phyloP scores from a whole-genome alignment of 2,113 vertebrate species.

The Calyptommatus sinebrachiatus region DNA sequence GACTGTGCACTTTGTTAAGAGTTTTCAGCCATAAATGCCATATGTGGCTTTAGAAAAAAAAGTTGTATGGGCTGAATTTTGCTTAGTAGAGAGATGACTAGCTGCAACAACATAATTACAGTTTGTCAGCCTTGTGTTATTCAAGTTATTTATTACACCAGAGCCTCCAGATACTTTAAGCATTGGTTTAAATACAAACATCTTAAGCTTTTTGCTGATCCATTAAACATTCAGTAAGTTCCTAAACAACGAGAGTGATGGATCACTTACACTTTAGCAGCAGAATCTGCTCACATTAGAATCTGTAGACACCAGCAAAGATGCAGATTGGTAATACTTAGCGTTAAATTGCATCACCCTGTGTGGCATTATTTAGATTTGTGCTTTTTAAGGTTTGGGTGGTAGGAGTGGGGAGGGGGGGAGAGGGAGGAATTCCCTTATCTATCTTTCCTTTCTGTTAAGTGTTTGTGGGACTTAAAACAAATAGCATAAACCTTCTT shows the following conservation, averaged over 20 bases:
- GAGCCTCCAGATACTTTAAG: slow-evolving; percentile 2
- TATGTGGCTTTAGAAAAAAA: not conserved
- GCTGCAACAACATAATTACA: not conserved
- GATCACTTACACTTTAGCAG: not conserved
- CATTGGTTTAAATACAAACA: slow-evolving; percentile 16
- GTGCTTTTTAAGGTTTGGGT: not conserved
- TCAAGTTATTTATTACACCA: slow-evolving; percentile 3
- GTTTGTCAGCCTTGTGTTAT: not conserved
- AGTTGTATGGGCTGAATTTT: not conserved
- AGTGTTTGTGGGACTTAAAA: slow-evolving; percentile 15
- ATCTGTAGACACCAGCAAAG: slow-evolving; percentile 45
- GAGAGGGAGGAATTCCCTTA: not conserved
- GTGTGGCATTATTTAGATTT: slow-evolving; percentile 9
- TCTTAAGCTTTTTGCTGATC: slow-evolving; percentile 15
- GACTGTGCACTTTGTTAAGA: not conserved
- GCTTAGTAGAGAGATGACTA: not conserved
- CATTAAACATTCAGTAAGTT: not conserved
- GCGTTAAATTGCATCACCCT: slow-evolving; percentile 30
- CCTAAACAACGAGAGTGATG: slow-evolving; percentile 2
- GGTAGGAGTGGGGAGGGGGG: too few relatives aligned
- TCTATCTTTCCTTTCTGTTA: not conserved
- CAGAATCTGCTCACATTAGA: not conserved
- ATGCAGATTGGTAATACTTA: slow-evolving; percentile 17
- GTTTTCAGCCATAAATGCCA: not conserved
- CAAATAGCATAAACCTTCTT: slow-evolving; percentile 21